Conservation (phyloP, 1,140 invertebrate species). For the Hyphantria cunea region DNA sequence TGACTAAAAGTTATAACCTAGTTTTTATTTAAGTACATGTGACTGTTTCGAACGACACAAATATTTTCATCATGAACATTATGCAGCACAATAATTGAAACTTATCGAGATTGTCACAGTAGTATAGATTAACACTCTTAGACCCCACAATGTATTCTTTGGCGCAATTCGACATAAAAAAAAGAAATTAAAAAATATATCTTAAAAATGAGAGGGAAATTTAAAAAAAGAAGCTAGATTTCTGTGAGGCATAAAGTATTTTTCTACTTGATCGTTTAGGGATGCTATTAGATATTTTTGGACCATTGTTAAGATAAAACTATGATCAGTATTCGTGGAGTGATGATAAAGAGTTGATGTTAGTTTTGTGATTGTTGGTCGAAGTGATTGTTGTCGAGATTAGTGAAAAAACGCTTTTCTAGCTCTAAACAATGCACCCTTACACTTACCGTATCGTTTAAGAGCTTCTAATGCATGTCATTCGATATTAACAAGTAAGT, state of each 20-base stretch:
- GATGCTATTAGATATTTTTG: conserved; percentile 81
- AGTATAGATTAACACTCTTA: conserved; percentile 74
- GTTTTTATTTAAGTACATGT: not conserved
- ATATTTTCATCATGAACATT: conserved; percentile 63
- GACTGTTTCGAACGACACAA: conserved; percentile 22
- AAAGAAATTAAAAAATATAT: conserved; percentile 44
- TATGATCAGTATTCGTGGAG: conserved; percentile 71
- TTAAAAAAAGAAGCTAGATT: conserved; percentile 67
- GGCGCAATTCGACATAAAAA: conserved; percentile 47
- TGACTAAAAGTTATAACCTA: not conserved
- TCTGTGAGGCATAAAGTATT: conserved; percentile 76
- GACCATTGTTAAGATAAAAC: conserved; percentile 76
- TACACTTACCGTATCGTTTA: conserved; percentile 19
- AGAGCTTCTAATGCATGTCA: conserved; percentile 27
- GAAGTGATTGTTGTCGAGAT: conserved; percentile 60
- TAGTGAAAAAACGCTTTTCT: conserved; percentile 53
- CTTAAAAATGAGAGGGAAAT: conserved; percentile 61
- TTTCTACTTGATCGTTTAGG: conserved; percentile 80
- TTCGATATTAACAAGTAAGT: not conserved
- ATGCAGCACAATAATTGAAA: conserved; percentile 59
- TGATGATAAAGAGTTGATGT: conserved; percentile 53
- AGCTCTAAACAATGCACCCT: conserved; percentile 47
- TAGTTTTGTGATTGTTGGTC: conserved; percentile 65
- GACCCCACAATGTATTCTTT: conserved; percentile 47
- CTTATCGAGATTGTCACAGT: conserved; percentile 70